Conservation (phyloP, 2,797 vertebrate genomes). For the Hyperoplus immaculatus region DNA sequence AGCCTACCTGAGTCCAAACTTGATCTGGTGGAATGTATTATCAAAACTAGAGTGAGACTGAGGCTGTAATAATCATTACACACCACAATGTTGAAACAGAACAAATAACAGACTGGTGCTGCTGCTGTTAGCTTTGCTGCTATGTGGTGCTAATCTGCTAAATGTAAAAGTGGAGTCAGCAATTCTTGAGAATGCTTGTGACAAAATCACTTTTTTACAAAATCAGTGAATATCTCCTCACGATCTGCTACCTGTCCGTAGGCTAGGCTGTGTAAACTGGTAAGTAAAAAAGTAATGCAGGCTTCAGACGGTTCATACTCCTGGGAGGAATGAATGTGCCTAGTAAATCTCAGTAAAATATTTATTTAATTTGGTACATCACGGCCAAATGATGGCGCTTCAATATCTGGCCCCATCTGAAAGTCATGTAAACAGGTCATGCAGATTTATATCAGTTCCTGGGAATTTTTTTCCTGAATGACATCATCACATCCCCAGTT, state of each 20-base stretch:
- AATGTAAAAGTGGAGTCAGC: not conserved
- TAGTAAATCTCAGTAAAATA: not conserved
- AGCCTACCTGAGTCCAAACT: conserved; percentile 10
- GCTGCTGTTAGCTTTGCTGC: not conserved
- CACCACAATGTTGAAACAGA: not conserved
- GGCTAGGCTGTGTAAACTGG: no score
- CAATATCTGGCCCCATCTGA: not conserved
- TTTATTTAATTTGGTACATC: not conserved
- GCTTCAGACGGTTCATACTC: not conserved
- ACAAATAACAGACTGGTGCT: no score
- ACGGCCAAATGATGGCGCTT: not conserved
- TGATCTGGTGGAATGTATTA: not conserved
- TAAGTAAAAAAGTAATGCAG: no score
- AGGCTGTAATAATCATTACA: not conserved
- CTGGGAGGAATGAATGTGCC: not conserved
- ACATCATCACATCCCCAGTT: not conserved
- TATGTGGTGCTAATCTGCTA: fast-evolving
- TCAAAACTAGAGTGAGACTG: not conserved
- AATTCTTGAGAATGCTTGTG: no score
- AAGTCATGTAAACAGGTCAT: no score
- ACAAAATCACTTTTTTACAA: no score
- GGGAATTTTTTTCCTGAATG: not conserved
- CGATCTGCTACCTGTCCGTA: no score
- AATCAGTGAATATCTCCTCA: no score
- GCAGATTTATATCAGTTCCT: not conserved